Percentiles rank a stretch among this genome's conserved stretches.
Conservation (phyloP, 2,113 vertebrate genomes). For the Sorex fumeus region DNA sequence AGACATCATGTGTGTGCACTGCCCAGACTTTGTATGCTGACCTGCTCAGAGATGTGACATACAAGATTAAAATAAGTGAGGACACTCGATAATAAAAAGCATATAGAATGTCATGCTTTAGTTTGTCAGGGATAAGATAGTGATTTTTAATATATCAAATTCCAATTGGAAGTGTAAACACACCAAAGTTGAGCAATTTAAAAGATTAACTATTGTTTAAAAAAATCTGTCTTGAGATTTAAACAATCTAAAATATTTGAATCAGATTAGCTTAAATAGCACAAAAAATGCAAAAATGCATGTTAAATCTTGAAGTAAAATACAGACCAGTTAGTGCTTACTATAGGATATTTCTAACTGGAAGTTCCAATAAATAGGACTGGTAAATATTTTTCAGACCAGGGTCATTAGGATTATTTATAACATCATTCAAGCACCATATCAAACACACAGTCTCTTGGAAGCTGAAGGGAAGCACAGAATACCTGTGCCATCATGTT, state of each 20-base stretch:
- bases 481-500: too few species aligned
- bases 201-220: neutral
- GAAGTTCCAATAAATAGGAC: neutral
- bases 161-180: neutral
- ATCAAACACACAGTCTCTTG: too few species aligned
- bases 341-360: neutral
- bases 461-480: too few species aligned
- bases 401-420: too few species aligned
- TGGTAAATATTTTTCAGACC: too few species aligned
- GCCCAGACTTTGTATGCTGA: neutral
- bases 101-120: neutral
- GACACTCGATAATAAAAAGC: neutral
- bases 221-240: neutral
- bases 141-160: neutral
- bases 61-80: neutral
- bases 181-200: neutral
- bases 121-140: neutral
- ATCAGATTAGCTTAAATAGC: neutral
- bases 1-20: neutral
- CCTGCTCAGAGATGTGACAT: neutral
- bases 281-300: neutral
- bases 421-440: too few species aligned
- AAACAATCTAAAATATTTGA: conserved; percentile 11
- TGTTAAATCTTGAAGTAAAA: neutral
- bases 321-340: neutral